These are phyloP conservation scores for Leucania comma DNA, from an alignment of 2,888 invertebrate species.

Conservation along the genomic window DNA sequence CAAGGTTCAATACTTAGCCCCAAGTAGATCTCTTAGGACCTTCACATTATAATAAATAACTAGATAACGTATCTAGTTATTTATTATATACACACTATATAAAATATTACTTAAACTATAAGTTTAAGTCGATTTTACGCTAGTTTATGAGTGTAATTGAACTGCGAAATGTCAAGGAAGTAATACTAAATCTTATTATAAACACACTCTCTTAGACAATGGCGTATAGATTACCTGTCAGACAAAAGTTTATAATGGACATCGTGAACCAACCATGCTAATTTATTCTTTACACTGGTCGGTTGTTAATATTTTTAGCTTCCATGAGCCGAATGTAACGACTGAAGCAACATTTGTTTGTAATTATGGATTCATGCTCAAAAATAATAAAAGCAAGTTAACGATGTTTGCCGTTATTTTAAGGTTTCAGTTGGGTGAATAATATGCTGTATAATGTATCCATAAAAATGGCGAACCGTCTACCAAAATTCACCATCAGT, in stretches of 20 bases:
- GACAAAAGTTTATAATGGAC: not conserved
- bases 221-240: not conserved
- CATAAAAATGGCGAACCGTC: conserved; percentile 8
- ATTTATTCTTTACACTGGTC: conserved; percentile 27
- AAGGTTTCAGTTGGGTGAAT: conserved; percentile 6
- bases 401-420: conserved; percentile 19
- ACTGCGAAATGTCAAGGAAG: conserved; percentile 12
- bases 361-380: conserved; percentile 45
- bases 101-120: too few species aligned
- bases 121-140: too few species aligned
- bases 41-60: not conserved
- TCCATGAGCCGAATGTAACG: conserved; percentile 22
- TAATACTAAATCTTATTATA: conserved; percentile 6
- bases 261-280: conserved; percentile 21
- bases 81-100: too few species aligned
- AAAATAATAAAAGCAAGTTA: conserved; percentile 27
- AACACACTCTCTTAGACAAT: not conserved
- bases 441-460: not conserved
- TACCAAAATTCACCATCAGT: conserved; percentile 3
- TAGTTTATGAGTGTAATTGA: not conserved
- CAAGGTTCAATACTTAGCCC: not conserved
- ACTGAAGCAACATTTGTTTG: conserved; percentile 43
- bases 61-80: too few species aligned
- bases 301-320: conserved; percentile 38
- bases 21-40: not conserved